phyloP scores from a whole-genome alignment of 2,113 vertebrate species.

The Sakesphorus luctuosus region DNA sequence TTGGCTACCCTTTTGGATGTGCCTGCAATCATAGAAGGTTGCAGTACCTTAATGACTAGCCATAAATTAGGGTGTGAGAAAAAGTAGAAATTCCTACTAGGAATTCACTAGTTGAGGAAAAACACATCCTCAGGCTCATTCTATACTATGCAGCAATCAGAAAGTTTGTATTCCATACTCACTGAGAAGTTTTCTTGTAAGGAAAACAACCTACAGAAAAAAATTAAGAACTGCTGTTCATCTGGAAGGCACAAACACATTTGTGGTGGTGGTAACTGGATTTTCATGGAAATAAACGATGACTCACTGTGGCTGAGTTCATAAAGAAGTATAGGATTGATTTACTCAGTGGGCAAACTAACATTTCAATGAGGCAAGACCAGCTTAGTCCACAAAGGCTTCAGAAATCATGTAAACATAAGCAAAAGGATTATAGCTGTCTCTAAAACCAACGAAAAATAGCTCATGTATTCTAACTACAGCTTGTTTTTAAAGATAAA shows the following conservation, averaged over 20 bases:
- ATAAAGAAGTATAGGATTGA: background rate
- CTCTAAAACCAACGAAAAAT: slow-evolving; percentile 10
- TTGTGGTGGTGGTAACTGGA: background rate
- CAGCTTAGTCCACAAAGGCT: background rate
- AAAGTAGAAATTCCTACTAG: background rate
- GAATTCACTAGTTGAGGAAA: background rate
- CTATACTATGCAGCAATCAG: background rate
- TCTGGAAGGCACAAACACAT: background rate
- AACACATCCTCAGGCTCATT: background rate
- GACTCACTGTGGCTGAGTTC: background rate
- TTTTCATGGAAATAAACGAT: background rate
- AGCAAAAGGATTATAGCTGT: background rate
- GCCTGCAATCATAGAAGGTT: background rate
- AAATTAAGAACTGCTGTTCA: background rate
- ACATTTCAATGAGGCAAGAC: background rate
- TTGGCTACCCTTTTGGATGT: background rate
- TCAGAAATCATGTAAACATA: background rate
- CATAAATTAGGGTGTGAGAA: background rate
- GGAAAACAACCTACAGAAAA: background rate
- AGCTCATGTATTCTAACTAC: background rate
- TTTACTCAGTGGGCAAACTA: background rate
- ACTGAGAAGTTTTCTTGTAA: background rate
- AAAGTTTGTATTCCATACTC: background rate
- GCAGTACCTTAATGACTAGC: background rate
- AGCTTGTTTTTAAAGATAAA: background rate